A percentile compares a stretch with the other conserved stretches of the same genome.
Conservation (phyloP, 2,113 vertebrate species). For the Rhinoderma darwinii region DNA sequence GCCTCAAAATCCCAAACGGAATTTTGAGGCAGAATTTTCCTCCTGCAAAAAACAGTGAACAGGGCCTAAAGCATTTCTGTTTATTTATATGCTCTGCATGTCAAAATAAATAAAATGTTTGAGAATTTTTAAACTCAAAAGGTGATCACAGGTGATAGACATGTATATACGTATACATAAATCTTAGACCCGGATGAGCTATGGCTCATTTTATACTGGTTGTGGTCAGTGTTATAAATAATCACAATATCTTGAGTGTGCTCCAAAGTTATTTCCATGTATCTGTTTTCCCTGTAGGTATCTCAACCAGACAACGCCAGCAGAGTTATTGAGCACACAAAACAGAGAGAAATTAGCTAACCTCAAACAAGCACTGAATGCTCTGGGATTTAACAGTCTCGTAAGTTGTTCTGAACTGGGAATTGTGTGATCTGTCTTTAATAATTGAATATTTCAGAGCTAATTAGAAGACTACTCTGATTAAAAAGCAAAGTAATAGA, state of each 20-base stretch:
- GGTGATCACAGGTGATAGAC: no score
- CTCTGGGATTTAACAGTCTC: constrained; percentile 84
- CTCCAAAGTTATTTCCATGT: constrained; percentile 3
- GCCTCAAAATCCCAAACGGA: no score
- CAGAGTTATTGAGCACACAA: constrained; percentile 72
- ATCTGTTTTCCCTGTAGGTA: constrained; percentile 74
- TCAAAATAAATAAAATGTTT: no score
- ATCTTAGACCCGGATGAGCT: background rate
- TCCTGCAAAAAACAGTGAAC: no score
- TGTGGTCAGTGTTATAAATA: background rate
- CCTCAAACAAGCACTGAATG: constrained; percentile 84
- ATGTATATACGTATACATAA: no score
- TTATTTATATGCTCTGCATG: no score
- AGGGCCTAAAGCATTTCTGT: no score
- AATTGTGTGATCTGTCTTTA: background rate
- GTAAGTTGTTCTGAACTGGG: constrained; percentile 71
- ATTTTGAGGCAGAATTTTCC: no score
- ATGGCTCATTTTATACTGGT: background rate
- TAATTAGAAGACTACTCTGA: background rate
- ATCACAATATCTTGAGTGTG: background rate
- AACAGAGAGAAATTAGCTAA: constrained; percentile 80
- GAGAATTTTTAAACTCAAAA: no score
- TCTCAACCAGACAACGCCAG: constrained; percentile 70
- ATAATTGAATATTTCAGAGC: background rate
- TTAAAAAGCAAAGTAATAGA: background rate